Conservation (phyloP, 2,797 vertebrate species). For the Liasis olivaceus region DNA sequence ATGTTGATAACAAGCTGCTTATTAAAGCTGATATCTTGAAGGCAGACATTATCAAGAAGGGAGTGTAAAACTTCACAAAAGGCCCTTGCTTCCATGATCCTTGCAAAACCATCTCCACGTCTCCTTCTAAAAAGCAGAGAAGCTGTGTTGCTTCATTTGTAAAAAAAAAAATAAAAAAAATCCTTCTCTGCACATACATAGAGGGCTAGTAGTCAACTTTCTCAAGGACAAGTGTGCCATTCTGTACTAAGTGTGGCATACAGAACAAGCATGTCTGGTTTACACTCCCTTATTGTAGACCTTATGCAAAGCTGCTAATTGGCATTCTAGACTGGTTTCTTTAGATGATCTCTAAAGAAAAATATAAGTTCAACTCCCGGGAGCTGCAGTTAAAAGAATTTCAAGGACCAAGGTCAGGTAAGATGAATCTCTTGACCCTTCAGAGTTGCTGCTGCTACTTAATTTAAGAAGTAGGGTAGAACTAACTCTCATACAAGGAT, state of each 20-base stretch:
- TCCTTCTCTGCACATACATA: background rate
- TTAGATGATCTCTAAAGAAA: background rate
- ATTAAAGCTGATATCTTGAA: background rate
- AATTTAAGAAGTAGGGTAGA: background rate
- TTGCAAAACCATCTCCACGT: background rate
- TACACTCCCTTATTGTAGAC: background rate
- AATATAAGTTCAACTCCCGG: background rate
- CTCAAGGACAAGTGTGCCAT: background rate
- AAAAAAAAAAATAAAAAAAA: no score
- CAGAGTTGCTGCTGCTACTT: background rate
- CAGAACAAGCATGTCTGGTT: background rate
- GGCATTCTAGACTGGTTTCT: background rate
- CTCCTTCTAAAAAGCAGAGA: background rate
- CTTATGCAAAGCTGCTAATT: conserved; percentile 9
- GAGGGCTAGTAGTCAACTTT: background rate
- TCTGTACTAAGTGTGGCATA: background rate
- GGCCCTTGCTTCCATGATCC: background rate
- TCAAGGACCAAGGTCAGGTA: background rate
- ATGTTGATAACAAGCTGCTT: background rate
- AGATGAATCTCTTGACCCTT: background rate
- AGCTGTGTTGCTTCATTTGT: background rate
- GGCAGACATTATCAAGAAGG: background rate
- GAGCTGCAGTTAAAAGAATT: background rate
- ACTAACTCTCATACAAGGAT: background rate
- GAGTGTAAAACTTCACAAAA: background rate